Conservation (phyloP, 2,113 vertebrate species). For the Sminthopsis crassicaudata region DNA sequence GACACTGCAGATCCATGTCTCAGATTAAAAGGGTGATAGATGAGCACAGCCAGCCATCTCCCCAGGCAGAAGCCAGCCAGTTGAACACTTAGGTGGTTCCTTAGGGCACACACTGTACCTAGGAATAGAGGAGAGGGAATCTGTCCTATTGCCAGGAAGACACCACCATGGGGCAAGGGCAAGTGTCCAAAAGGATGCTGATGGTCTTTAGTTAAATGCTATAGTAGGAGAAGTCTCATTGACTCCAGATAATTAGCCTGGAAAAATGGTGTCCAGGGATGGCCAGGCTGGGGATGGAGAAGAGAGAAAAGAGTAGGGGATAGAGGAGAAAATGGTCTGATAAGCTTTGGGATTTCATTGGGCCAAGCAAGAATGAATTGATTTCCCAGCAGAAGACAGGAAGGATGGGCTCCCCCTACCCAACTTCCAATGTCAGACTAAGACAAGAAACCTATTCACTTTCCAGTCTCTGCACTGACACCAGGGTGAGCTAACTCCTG, state of each 20-base stretch:
- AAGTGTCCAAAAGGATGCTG: neutral
- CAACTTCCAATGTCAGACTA: neutral
- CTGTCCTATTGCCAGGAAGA: neutral
- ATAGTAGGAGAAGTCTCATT: neutral
- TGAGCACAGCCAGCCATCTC: conserved; percentile 62
- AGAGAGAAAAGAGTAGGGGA: neutral
- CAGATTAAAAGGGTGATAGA: conserved; percentile 39
- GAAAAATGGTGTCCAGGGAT: neutral
- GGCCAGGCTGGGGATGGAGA: neutral
- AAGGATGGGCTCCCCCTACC: neutral
- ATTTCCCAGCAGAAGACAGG: conserved; percentile 1
- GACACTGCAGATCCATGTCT: conserved; percentile 72
- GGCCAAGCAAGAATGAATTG: conserved; percentile 65
- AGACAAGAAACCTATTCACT: neutral
- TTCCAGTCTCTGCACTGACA: neutral
- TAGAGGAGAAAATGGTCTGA: conserved; percentile 6
- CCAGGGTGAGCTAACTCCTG: neutral
- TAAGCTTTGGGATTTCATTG: conserved; percentile 4
- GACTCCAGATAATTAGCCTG: neutral
- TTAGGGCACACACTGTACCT: neutral
- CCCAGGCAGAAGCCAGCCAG: conserved; percentile 68
- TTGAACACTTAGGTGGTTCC: conserved; percentile 11
- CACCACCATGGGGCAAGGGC: neutral
- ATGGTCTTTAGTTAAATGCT: conserved; percentile 15
- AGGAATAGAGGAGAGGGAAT: neutral